Evolutionary conservation across 2,797 vertebrate species (phyloP), one percentile per base, ranked within the genome.

Genomic region (Crypturellus tataupa): DNA sequence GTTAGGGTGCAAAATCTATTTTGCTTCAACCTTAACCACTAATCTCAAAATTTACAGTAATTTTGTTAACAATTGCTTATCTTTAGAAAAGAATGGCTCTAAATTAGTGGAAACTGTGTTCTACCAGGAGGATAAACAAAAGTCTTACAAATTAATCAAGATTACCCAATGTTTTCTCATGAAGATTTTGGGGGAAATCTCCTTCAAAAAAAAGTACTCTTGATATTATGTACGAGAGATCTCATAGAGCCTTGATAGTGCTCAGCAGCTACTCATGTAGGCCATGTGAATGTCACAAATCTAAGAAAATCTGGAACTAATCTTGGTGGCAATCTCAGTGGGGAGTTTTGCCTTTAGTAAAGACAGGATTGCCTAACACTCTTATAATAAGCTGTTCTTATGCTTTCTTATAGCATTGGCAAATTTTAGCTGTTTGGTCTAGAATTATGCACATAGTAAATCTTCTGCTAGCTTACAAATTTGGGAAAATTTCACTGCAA

Each of bases 51-150:
- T 95, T 93, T 94, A 90, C 72, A 59, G 71, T 89, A 35, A 72
- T 87, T 94, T 94, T 10, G 2, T 51, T 94, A 93, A 67, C 83
- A 77, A 93, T 96, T 95, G 86, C 90, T 96, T 97, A 95, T 94
- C 92, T 95, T 94, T 71, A 12, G 77, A 75, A 88, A 71, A 60
- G 71, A 81, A 90, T 44, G 33, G 65, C 39, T 86, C 80, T 90
- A 77, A 49, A 90, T 94, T 88, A 90, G 67, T 0, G 1, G 83
- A 93, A 95, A 47, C 90, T 90, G 65, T 93, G 89, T 86, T 94
- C 92, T 82, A 92, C 72, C 72, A 86, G 73, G 68, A 94, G 86
- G 63, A 94, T 94, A 97, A 96, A 93, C 94, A 96, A 58, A 3
- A 7, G 47, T 71, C 49, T 93, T 77, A 76, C 65, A 90, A 68